Conservation (phyloP, 1,140 invertebrate genomes). For the Oncopodura yosiiana region DNA sequence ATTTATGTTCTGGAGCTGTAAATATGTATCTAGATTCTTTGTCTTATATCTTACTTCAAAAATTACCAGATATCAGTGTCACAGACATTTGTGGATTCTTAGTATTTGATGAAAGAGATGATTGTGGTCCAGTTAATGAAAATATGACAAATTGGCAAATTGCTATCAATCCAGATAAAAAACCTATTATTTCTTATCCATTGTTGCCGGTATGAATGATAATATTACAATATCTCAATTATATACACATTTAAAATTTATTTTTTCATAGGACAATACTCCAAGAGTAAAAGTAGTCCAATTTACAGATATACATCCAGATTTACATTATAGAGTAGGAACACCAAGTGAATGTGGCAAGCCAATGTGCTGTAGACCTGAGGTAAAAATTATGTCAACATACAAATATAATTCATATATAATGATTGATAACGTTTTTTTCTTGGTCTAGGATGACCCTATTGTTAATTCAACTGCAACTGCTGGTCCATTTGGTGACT, state of each 20-base stretch:
- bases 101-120: constrained; percentile 1
- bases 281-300: constrained; percentile 45
- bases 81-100: constrained; percentile 19
- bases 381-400: constrained; percentile 26
- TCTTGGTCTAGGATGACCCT: too few species aligned
- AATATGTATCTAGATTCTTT: constrained; percentile 1
- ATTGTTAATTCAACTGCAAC: constrained; percentile 24
- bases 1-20: constrained; percentile 16
- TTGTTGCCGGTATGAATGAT: constrained; percentile 10
- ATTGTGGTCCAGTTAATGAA: constrained; percentile 8
- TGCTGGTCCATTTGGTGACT: constrained; percentile 43
- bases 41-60: not conserved
- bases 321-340: constrained; percentile 45
- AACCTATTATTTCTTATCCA: constrained; percentile 2
- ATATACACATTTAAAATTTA: too few species aligned
- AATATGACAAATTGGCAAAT: constrained; percentile 23
- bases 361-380: constrained; percentile 43
- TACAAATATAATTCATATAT: constrained; percentile 16
- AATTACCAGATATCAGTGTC: constrained; percentile 10
- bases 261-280: constrained; percentile 32
- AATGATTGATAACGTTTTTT: not conserved
- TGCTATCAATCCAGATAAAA: constrained; percentile 16
- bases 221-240: not conserved
- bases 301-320: constrained; percentile 46
- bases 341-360: constrained; percentile 42